Evolutionary conservation across 1,140 invertebrate genomes (phyloP), one percentile per base, ranked within the genome.

Genomic region (Lepidurus arcticus): DNA sequence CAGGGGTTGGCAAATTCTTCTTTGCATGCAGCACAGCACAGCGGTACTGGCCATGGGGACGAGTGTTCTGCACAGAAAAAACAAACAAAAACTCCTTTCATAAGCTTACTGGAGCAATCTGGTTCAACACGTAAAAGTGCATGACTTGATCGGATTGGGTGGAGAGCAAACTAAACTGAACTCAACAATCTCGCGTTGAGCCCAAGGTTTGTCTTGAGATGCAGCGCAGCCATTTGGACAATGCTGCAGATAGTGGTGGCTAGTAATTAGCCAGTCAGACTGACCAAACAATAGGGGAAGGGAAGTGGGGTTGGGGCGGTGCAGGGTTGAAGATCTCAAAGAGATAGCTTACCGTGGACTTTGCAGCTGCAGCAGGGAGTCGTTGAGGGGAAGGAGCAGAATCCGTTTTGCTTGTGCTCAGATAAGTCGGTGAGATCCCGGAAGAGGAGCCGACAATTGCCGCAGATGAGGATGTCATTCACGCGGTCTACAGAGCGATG

Each of bases 361-460:
- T 65, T 65, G 53, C 53, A 65, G 53, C 21, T 65, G 53, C 10
- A 21, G 13, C 53, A 65, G 9, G 53, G 53, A 7, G 53, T 65
- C 53, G 16, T 21, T 6, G n/a, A 7, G 1, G 53, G n/a, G 13
- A 21, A 16, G 21, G 53, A n/a, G 21, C 53, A 65, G 3, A 16
- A 11, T 90, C 84, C 92, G 92, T 65, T 65, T 65, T 65, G 53
- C 86, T 94, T 94, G 87, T 95, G 93, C 82, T 94, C 92, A 81
- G 94, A 88, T 82, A 95, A 87, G 82, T 93, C 92, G 82, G 91
- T 90, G 44, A 95, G 87, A 81, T 92, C 92, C 75, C 90, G 90
- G 85, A 94, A 94, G 85, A 92, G 90, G 86, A 93, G 91, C 82
- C 93, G 88, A 85, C 93, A 95, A 85, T 93, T 94, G 80, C 93